Evolutionary conservation across 2,797 vertebrate species (phyloP).

Genomic region (Phoxinus dragarum): DNA sequence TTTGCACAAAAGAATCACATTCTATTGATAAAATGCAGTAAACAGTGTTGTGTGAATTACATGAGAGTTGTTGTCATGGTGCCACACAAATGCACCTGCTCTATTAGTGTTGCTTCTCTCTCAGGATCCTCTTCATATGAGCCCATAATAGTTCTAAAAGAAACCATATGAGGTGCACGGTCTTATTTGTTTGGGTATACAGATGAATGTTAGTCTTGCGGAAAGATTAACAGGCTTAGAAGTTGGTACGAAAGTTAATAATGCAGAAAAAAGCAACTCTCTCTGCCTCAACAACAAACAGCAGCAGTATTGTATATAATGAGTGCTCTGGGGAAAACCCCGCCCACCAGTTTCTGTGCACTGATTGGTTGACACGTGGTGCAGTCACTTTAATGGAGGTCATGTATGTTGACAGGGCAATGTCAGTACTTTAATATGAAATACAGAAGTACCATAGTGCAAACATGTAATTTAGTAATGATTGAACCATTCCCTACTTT

Average conservation of each 20-base stretch:
- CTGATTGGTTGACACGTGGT: slow-evolving; percentile 2
- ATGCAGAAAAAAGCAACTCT: background rate
- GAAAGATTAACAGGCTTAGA: background rate
- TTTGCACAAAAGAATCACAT: too few species aligned
- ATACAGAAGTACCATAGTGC: too few species aligned
- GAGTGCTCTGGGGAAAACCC: slow-evolving; percentile 39
- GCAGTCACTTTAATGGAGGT: background rate
- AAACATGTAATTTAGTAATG: background rate
- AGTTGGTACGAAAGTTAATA: slow-evolving; percentile 34
- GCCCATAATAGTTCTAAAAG: background rate
- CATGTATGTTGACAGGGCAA: background rate
- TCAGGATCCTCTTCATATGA: background rate
- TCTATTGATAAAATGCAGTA: background rate
- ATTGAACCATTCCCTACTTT: background rate
- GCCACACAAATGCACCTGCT: background rate
- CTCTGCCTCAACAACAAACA: slow-evolving; percentile 11
- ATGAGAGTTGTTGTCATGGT: background rate
- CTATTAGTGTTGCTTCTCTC: background rate
- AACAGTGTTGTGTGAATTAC: background rate
- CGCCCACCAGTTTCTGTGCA: background rate
- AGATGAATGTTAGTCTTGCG: slow-evolving; percentile 24
- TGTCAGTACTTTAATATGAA: too few species aligned
- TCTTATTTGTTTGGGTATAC: background rate
- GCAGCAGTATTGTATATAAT: slow-evolving; percentile 36
- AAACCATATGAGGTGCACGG: background rate